phyloP scores from a whole-genome alignment of 2,888 invertebrate species.

The Taphrorychus bicolor region DNA sequence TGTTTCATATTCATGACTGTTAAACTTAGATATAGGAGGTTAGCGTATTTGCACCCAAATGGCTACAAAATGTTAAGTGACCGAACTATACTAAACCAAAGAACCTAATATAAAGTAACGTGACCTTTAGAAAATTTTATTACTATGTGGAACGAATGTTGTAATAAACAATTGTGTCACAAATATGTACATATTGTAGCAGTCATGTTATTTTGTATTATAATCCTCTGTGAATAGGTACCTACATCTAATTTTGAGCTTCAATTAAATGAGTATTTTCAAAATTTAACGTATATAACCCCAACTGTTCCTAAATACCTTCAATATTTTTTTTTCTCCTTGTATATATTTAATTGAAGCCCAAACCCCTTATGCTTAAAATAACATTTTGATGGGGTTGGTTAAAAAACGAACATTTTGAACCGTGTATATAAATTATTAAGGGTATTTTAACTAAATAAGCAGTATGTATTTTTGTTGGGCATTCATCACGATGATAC shows the following conservation, averaged over 20 bases:
- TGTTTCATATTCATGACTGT: not conserved
- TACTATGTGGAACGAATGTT: not conserved
- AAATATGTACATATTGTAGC: slow-evolving; percentile 16
- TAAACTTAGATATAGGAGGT: not conserved
- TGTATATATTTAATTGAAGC: slow-evolving; percentile 33
- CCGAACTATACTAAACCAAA: slow-evolving; percentile 56
- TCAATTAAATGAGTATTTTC: slow-evolving; percentile 25
- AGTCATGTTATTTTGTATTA: slow-evolving; percentile 52
- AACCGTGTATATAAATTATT: slow-evolving; percentile 49
- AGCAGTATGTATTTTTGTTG: slow-evolving; percentile 53
- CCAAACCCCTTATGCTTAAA: slow-evolving; percentile 47
- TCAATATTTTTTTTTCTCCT: not conserved
- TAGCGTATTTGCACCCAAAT: not conserved
- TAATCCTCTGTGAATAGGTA: slow-evolving; percentile 31
- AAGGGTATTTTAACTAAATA: slow-evolving; percentile 44
- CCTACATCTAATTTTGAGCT: slow-evolving; percentile 11
- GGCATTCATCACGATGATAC: slow-evolving; percentile 48
- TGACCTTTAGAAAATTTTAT: slow-evolving; percentile 30
- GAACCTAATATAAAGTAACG: slow-evolving; percentile 53
- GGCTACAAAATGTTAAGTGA: slow-evolving; percentile 21
- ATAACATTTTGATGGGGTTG: slow-evolving; percentile 42
- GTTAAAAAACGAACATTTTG: slow-evolving; percentile 26
- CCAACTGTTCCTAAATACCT: not conserved
- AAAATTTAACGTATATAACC: not conserved
- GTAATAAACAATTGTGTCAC: not conserved